Conservation (phyloP, 2,797 vertebrate genomes). For the Okamejei kenojei region DNA sequence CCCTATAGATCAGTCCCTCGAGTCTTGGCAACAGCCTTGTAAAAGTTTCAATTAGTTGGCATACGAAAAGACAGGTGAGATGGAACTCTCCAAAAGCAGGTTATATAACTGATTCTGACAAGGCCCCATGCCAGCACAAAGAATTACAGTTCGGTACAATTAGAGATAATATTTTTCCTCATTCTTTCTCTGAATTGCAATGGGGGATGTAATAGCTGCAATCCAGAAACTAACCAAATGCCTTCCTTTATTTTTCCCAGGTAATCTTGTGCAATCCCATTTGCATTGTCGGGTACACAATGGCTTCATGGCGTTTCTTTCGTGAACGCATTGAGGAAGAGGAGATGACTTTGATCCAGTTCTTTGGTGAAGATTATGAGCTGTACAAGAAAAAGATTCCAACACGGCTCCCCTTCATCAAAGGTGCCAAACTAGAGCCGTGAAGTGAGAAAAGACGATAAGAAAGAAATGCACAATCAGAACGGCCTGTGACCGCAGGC, state of each 20-base stretch:
- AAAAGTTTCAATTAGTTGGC: neutral
- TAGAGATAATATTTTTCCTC: neutral
- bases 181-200: neutral
- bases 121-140: neutral
- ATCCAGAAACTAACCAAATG: neutral
- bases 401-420: slow-evolving; percentile 88
- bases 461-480: neutral
- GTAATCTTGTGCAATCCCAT: slow-evolving; percentile 88
- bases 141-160: neutral
- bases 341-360: slow-evolving; percentile 85
- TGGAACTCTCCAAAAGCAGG: neutral
- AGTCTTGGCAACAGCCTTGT: too few relatives aligned
- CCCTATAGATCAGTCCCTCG: too few relatives aligned
- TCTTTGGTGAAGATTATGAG: slow-evolving; percentile 90
- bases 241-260: slow-evolving; percentile 52
- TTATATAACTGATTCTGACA: neutral
- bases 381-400: slow-evolving; percentile 84
- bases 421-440: slow-evolving; percentile 74
- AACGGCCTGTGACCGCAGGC: neutral
- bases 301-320: slow-evolving; percentile 94
- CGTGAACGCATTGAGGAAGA: slow-evolving; percentile 91
- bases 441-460: slow-evolving; percentile 48
- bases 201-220: neutral
- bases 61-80: neutral
- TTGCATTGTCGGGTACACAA: slow-evolving; percentile 76